Percentiles rank a stretch among this genome's conserved stretches.
These are phyloP conservation scores for Hoplodrina ambigua DNA, from an alignment of 2,888 invertebrate species.

Conservation along the genomic window DNA sequence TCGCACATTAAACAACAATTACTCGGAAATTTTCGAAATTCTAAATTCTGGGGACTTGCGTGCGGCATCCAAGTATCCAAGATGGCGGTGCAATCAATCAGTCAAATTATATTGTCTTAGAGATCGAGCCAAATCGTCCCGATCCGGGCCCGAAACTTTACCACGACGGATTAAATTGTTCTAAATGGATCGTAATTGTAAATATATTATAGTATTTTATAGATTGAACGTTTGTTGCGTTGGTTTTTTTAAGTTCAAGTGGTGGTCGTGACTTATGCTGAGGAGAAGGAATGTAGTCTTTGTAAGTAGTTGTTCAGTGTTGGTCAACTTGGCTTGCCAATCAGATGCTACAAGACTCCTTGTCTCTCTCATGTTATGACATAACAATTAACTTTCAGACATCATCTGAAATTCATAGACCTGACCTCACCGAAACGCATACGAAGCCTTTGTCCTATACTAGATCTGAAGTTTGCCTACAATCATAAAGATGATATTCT, in stretches of 20 bases:
- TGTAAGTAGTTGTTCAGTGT: neutral
- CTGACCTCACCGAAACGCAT: no score
- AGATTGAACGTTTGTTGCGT: slow-evolving; percentile 44
- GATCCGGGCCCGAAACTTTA: slow-evolving; percentile 70
- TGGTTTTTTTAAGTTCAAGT: slow-evolving; percentile 18
- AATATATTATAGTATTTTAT: slow-evolving; percentile 63
- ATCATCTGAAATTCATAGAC: no score
- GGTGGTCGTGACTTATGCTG: slow-evolving; percentile 42
- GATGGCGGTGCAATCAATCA: slow-evolving; percentile 82
- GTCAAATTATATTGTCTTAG: slow-evolving; percentile 89
- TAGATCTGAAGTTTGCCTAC: no score
- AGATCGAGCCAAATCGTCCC: slow-evolving; percentile 80
- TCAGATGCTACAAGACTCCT: neutral
- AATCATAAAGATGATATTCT: no score
- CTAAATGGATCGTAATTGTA: slow-evolving; percentile 71
- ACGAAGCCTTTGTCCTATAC: no score
- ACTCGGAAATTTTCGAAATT: slow-evolving; percentile 63
- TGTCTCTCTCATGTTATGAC: no score
- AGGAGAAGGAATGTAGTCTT: slow-evolving; percentile 15
- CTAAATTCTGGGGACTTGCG: slow-evolving; percentile 63
- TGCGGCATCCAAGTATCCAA: slow-evolving; percentile 49
- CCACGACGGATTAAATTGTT: slow-evolving; percentile 70
- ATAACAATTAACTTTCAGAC: no score
- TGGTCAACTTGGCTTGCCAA: neutral
- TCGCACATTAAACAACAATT: slow-evolving; percentile 60